Base-by-base conservation (phyloP, 37 sponge, comb jelly and placozoan species). In the Eunapius fragilis region DNA sequence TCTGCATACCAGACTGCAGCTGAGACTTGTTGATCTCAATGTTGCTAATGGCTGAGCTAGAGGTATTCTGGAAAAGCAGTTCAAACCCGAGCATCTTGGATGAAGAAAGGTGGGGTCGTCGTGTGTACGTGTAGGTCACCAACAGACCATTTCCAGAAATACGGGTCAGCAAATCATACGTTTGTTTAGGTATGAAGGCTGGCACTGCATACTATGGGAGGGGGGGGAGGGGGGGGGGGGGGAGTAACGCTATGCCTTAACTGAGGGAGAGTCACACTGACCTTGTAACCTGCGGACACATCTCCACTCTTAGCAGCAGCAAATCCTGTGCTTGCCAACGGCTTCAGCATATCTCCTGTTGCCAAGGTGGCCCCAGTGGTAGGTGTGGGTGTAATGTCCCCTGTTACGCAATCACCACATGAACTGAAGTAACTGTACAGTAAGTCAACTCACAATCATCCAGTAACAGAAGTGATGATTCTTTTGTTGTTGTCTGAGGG, bases 1-100 rank as follows among this genome's bases (percentile, higher is more conserved):
- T 88, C 31, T 45, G 77, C 96, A 96, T 96, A 19, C 93, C 94
- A 2, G 81, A 28, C 72, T 88, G 90, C 23, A 96, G 89, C n/a
- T 78, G 67, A 2, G 76, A 84, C 25, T 84, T 47, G 6, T 88
- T 89, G 26, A 94, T 80, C 47, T 75, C 73, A 38, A 96, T 89
- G 24, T 71, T 81, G 27, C 38, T 41, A 13, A 94, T 50, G 0
- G 82, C 24, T 30, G 87, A 73, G 31, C 87, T 88, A 1, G 50
- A 38, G 23, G 74, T 89, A 83, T 96, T 96, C 38, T 89, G 85
- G 76, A 92, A 91, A 19, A 78, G 86, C n/a, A 96, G 38, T 34
- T 94, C 95, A 31, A 96, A 47, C 49, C 83, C 95, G 0, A 94
- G 70, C 88, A 94, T 87, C 72, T 89, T 94, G 49, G 77, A 25